These are phyloP conservation scores for Tinea trinotella DNA, from an alignment of 2,888 invertebrate species.

Conservation along the genomic window DNA sequence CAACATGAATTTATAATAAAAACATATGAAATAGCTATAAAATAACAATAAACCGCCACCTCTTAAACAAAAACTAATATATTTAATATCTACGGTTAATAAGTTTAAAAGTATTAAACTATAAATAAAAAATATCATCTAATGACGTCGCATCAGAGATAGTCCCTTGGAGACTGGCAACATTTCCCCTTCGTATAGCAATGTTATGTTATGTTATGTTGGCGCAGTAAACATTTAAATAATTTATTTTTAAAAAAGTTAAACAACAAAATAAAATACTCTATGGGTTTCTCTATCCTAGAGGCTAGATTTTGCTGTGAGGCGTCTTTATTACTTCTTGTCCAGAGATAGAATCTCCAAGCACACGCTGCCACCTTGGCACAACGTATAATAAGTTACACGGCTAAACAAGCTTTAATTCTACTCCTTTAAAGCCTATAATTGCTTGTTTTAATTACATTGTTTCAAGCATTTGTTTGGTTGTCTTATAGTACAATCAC, in stretches of 20 bases:
- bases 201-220: too few relatives aligned
- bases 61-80: too few relatives aligned
- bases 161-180: too few relatives aligned
- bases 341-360: slow-evolving; percentile 45
- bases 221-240: background rate
- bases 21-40: too few relatives aligned
- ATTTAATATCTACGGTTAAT: too few relatives aligned
- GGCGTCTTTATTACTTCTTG: slow-evolving; percentile 56
- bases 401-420: background rate
- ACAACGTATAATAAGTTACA: background rate
- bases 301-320: slow-evolving; percentile 44
- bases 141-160: too few relatives aligned
- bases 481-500: background rate
- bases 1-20: too few relatives aligned
- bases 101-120: too few relatives aligned
- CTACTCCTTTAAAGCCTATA: background rate
- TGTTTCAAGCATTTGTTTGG: background rate
- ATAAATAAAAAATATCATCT: too few relatives aligned
- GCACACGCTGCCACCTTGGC: slow-evolving; percentile 26
- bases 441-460: background rate
- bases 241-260: background rate
- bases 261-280: background rate
- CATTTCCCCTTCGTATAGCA: too few relatives aligned
- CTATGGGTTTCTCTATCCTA: slow-evolving; percentile 28
- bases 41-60: too few relatives aligned